These are phyloP conservation scores for Cynaeus angustus DNA, from an alignment of 2,888 invertebrate genomes.

Conservation along the genomic window DNA sequence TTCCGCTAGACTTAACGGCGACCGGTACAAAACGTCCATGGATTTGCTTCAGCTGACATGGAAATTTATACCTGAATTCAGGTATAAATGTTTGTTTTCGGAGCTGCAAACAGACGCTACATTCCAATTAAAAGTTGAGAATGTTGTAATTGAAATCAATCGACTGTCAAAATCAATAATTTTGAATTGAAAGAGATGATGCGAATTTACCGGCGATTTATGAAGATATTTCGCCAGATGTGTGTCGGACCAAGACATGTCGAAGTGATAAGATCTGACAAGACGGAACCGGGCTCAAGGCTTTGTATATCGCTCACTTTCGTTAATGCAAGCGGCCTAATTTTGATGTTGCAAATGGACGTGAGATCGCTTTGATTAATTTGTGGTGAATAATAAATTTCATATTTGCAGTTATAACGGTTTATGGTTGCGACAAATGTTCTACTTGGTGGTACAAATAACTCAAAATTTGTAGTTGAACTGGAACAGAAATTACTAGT, in stretches of 20 bases:
- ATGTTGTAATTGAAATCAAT: conserved; percentile 36
- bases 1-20: conserved; percentile 65
- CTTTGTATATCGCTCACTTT: conserved; percentile 5
- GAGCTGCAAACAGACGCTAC: conserved; percentile 2
- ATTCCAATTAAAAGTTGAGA: conserved; percentile 33
- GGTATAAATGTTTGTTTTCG: conserved; percentile 35
- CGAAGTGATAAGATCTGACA: background rate
- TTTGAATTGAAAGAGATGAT: conserved; percentile 4
- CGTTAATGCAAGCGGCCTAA: conserved; percentile 12
- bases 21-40: conserved; percentile 41
- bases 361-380: background rate
- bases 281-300: background rate
- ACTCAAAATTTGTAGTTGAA: no score
- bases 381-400: no score
- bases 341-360: conserved; percentile 5
- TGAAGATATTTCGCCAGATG: conserved; percentile 13
- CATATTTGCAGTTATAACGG: no score
- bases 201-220: conserved; percentile 7
- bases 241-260: background rate
- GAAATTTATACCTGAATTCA: conserved; percentile 41
- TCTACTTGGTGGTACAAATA: no score
- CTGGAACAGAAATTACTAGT: no score
- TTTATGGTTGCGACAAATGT: background rate
- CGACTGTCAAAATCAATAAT: conserved; percentile 32
- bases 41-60: conserved; percentile 19